Conservation (phyloP, 1,140 invertebrate species). For the Eufriesea mexicana region DNA sequence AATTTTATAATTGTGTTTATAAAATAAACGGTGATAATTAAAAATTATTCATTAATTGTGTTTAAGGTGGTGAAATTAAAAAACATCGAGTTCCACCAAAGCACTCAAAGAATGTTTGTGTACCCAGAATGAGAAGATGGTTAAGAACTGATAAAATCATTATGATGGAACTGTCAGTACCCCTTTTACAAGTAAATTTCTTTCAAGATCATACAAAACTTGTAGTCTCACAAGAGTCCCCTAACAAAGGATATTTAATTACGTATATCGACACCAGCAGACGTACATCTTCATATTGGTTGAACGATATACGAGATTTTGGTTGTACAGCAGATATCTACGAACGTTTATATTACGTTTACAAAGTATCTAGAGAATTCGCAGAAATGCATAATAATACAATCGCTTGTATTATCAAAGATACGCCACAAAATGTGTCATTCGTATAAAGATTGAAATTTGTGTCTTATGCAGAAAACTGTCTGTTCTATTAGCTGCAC, state of each 20-base stretch:
- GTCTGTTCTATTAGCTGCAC: constrained; percentile 26
- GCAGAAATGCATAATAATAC: constrained; percentile 80
- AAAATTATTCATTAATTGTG: not conserved
- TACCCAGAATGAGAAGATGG: constrained; percentile 88
- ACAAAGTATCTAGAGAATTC: constrained; percentile 82
- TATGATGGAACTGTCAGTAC: constrained; percentile 85
- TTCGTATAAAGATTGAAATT: constrained; percentile 1
- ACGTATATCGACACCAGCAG: constrained; percentile 88
- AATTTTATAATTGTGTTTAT: too few relatives aligned
- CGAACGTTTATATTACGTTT: constrained; percentile 85
- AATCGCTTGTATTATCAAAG: constrained; percentile 52
- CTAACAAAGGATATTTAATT: constrained; percentile 81
- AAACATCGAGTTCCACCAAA: constrained; percentile 80
- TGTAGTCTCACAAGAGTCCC: constrained; percentile 86
- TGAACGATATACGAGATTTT: constrained; percentile 83
- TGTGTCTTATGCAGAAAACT: not conserved
- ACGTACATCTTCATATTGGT: constrained; percentile 84
- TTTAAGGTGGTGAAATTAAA: constrained; percentile 81
- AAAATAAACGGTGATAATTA: not conserved
- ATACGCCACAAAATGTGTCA: not conserved
- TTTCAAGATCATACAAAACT: constrained; percentile 91
- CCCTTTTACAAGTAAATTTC: constrained; percentile 86
- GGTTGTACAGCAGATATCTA: constrained; percentile 84
- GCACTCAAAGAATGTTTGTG: constrained; percentile 82
- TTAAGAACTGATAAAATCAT: constrained; percentile 89